These are phyloP conservation scores for Limosa lapponica DNA, from an alignment of 2,797 vertebrate species.

Conservation along the genomic window DNA sequence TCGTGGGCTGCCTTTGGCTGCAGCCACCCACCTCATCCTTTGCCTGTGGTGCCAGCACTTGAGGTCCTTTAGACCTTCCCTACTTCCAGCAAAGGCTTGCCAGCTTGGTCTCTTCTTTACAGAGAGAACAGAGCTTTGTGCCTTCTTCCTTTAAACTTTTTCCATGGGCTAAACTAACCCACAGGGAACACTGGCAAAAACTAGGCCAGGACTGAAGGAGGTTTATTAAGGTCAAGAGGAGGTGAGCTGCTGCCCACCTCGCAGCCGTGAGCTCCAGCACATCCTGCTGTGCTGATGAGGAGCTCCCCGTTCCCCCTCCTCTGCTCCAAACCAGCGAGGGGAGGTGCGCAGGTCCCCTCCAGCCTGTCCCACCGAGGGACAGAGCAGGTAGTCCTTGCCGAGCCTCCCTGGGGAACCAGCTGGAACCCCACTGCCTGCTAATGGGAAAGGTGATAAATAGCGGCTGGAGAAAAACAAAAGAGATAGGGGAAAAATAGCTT, in stretches of 20 bases:
- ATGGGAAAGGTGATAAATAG: neutral
- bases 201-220: neutral
- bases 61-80: neutral
- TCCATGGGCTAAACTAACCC: neutral
- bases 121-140: neutral
- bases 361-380: neutral
- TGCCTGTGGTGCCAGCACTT: rapidly evolving
- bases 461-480: neutral
- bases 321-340: neutral
- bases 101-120: neutral
- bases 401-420: rapidly evolving
- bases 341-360: neutral
- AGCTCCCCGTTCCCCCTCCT: rapidly evolving
- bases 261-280: neutral
- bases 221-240: neutral
- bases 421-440: neutral
- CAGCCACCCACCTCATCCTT: neutral
- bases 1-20: neutral
- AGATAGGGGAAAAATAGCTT: neutral
- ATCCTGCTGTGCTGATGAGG: neutral
- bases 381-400: neutral
- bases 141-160: neutral
- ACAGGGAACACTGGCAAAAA: neutral
- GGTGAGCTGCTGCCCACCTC: neutral
- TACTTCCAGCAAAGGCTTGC: neutral